Evolutionary conservation across 1,140 invertebrate species (phyloP).

Genomic region (Galendromus occidentalis): DNA sequence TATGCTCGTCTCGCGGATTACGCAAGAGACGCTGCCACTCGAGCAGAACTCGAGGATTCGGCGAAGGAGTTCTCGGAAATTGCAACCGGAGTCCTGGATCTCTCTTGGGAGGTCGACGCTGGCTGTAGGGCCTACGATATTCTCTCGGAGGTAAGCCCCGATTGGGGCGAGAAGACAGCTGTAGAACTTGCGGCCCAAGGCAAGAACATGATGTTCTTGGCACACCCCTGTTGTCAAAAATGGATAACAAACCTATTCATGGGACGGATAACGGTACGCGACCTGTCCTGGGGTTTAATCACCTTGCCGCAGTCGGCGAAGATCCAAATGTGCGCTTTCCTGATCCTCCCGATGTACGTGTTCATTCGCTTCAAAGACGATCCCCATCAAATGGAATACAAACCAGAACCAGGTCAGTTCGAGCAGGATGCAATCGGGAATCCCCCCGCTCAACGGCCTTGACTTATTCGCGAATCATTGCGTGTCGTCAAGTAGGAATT

Average conservation of each 20-base stretch:
- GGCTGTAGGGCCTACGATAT: conserved; percentile 26
- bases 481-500: too few relatives aligned
- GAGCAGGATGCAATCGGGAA: conserved; percentile 16
- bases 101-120: conserved; percentile 25
- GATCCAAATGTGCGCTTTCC: conserved; percentile 27
- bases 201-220: conserved; percentile 24
- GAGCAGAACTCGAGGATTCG: conserved; percentile 19
- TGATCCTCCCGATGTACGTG: conserved; percentile 30
- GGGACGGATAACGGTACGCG: conserved; percentile 27
- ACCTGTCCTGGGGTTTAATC: conserved; percentile 25
- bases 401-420: conserved; percentile 14
- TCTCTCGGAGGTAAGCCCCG: conserved; percentile 25
- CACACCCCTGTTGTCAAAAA: conserved; percentile 31
- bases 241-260: conserved; percentile 28
- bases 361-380: conserved; percentile 27
- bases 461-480: too few relatives aligned
- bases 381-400: conserved; percentile 14
- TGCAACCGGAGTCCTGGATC: conserved; percentile 28
- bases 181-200: conserved; percentile 22
- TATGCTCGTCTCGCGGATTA: conserved; percentile 20
- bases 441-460: too few relatives aligned
- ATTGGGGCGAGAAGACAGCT: conserved; percentile 27
- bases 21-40: conserved; percentile 20
- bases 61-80: conserved; percentile 29
- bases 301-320: conserved; percentile 27